Conservation (phyloP, 2,888 invertebrate species). For the Athrips mouffetella region DNA sequence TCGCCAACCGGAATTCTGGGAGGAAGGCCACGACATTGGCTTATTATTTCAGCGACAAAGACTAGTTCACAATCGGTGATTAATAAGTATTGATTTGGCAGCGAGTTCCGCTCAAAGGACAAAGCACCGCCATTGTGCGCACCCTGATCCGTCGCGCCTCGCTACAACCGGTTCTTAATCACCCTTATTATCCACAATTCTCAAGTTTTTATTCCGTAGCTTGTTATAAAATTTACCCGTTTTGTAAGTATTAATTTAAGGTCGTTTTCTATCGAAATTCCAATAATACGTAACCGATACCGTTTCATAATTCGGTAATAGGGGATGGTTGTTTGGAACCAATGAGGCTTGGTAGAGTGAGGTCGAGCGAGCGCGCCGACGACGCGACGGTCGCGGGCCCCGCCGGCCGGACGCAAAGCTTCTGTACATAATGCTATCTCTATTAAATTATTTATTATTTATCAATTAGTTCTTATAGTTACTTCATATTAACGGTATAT, state of each 20-base stretch:
- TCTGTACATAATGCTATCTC: constrained; percentile 72
- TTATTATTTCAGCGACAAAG: constrained; percentile 60
- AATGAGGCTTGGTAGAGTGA: constrained; percentile 32
- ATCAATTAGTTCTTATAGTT: constrained; percentile 55
- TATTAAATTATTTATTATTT: constrained; percentile 74
- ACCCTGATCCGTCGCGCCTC: constrained; percentile 46
- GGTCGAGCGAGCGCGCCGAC: constrained; percentile 35
- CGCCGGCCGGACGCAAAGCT: constrained; percentile 55
- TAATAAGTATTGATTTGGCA: constrained; percentile 56
- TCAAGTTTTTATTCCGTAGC: constrained; percentile 38
- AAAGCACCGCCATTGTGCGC: constrained; percentile 45
- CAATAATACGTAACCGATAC: constrained; percentile 37
- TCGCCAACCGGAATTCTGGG: constrained; percentile 52
- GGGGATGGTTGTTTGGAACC: constrained; percentile 52
- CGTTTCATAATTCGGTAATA: constrained; percentile 35
- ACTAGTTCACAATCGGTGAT: constrained; percentile 59
- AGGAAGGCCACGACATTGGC: constrained; percentile 61
- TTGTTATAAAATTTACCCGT: constrained; percentile 36
- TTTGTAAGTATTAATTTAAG: constrained; percentile 32
- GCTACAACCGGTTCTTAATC: constrained; percentile 55
- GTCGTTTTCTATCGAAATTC: constrained; percentile 29
- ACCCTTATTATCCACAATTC: constrained; percentile 49
- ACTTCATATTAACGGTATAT: constrained; percentile 38
- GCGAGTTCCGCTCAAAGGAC: constrained; percentile 42
- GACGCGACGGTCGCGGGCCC: too few relatives aligned